Evolutionary conservation across 2,888 invertebrate species (phyloP), one percentile per base, ranked within the genome.

Genomic region (Papilio gigon): DNA sequence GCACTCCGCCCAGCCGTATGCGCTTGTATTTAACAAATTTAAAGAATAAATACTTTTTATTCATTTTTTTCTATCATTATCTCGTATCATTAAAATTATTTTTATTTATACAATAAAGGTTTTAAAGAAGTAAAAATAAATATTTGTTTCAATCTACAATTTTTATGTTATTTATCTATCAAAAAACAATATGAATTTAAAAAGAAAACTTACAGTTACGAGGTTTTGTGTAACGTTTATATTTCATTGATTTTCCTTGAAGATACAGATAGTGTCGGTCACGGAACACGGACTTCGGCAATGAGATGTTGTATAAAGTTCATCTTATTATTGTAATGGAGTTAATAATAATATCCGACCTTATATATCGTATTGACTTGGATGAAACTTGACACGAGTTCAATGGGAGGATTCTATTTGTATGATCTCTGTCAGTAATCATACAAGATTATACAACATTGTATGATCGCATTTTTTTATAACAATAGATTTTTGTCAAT

Each of bases 1-100:
- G 12, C 94, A 96, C 61, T 94, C 95, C 14, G 96, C 97, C 0
- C 93, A 94, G 70, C 79, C 79, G 3, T 84, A 75, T 50, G 73
- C 74, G 11, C 42, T 85, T 33, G 44, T 71, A 56, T 78, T 77
- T 65, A 72, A 42, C 12, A 71, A 69, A 44, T 60, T 71, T 9
- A 11, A 65, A 27, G 33, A 22, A 30, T 30, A 50, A 58, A 40
- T 25, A 4, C 30, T 12, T 30, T 4, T 3, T n/a, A 0, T 22
- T 4, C n/a, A 25, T 25, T 14, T 1, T 59, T 37, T n/a, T n/a
- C n/a, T n/a, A n/a, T n/a, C n/a, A n/a, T n/a, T n/a, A n/a, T n/a
- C n/a, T n/a, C n/a, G n/a, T n/a, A n/a, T n/a, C n/a, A n/a, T n/a
- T n/a, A n/a, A n/a, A n/a, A n/a, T n/a, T n/a, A n/a, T n/a, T n/a